Conservation (phyloP, 2,797 vertebrate species). For the Onychomys torridus region DNA sequence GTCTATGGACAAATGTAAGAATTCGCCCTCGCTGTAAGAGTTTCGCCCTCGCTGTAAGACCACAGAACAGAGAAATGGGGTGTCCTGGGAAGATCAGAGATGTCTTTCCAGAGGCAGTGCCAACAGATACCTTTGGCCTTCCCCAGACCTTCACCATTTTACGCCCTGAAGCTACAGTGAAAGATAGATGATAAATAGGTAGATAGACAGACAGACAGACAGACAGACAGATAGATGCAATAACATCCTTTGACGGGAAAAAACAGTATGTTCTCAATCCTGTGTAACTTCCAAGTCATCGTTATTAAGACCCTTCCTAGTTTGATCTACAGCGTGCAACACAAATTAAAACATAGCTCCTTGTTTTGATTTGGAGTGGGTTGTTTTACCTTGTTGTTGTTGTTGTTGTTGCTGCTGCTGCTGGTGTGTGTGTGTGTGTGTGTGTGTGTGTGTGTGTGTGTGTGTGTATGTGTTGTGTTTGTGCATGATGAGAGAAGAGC, state of each 20-base stretch:
- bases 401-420: not conserved
- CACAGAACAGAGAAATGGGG: not conserved
- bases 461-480: not conserved
- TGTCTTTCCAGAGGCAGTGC: not conserved
- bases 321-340: not conserved
- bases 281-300: not conserved
- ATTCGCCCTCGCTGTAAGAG: not conserved
- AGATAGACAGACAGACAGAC: not conserved
- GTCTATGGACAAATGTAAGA: not conserved
- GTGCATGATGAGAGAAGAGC: not conserved
- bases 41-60: not conserved
- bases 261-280: not conserved
- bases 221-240: not conserved
- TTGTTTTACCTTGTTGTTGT: not conserved
- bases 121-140: not conserved
- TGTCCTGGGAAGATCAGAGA: not conserved
- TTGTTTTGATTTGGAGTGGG: not conserved
- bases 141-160: not conserved
- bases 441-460: no score
- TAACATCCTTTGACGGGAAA: not conserved
- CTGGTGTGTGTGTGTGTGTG: no score
- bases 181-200: not conserved
- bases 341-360: not conserved
- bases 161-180: not conserved
- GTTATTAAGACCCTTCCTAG: slow-evolving; percentile 12